Evolutionary conservation across 2,113 vertebrate species (phyloP), one percentile per base, ranked within the genome.

Genomic region (Gambusia holbrooki): DNA sequence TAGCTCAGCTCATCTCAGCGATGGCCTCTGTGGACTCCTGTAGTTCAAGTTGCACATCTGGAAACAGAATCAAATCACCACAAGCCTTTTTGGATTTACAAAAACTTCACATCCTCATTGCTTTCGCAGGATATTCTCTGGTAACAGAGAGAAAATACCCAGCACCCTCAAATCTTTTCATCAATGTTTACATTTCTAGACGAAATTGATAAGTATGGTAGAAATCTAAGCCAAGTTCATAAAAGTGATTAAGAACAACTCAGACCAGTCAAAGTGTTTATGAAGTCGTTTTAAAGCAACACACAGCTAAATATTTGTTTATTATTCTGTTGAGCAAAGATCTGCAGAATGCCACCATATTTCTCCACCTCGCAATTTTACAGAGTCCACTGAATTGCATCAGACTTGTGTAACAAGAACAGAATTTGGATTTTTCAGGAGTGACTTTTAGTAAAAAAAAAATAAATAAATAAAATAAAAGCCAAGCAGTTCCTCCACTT

Each of bases 381-480:
- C 17, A 48, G 17, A 48, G 45, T 5, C 17, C 17, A 48, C 14
- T 48, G 45, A 48, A 48, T 48, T 48, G 45, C 45, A 48, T 48
- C 45, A 48, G 15, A 48, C 17, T 19, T 19, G 45, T 19, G 45
- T 19, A 48, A 48, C 19, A 19, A 19, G 15, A 48, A 48, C 19
- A 48, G 45, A 48, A 48, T 48, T 48, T 19, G 17, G 45, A 48
- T 19, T 48, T 37, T 48, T 48, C 45, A 19, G 45, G 1, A 5
- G 15, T 48, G 45, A 48, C 19, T 1, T 19, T 5, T 73, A 76
- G 76, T 11, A 33, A 33, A 33, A 6, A 33, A 33, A 35, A 35
- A 35, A n/a, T n/a, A 35, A 80, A 69, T 78, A 66, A 37, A 11
- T n/a, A n/a, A 11, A 37, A 37, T 79, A 69, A 82, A 68, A 81